These are phyloP conservation scores for Chrysopilus asiliformis DNA, from an alignment of 2,888 invertebrate species.

Conservation along the genomic window DNA sequence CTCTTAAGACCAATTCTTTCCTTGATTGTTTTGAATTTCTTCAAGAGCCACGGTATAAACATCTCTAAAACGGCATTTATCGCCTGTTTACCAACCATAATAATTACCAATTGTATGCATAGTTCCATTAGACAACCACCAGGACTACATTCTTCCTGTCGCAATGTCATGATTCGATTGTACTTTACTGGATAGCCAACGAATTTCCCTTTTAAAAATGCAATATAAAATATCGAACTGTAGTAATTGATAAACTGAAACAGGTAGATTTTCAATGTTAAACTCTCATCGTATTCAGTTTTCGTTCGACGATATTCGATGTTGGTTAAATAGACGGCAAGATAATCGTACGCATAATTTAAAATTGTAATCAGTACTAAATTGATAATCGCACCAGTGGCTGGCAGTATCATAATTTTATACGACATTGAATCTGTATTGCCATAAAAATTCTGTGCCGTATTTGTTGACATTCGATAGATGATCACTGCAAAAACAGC, in stretches of 20 bases:
- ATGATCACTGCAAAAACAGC: constrained; percentile 65
- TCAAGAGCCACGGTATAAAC: constrained; percentile 47
- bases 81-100: constrained; percentile 77
- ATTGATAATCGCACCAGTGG: constrained; percentile 66
- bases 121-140: constrained; percentile 79
- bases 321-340: constrained; percentile 57
- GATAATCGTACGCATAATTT: constrained; percentile 51
- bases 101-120: constrained; percentile 71
- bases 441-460: constrained; percentile 43
- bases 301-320: constrained; percentile 66
- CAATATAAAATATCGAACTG: constrained; percentile 76
- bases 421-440: constrained; percentile 39
- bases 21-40: constrained; percentile 37
- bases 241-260: constrained; percentile 86
- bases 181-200: constrained; percentile 66
- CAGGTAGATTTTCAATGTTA: constrained; percentile 74
- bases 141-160: constrained; percentile 69
- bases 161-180: constrained; percentile 52
- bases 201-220: constrained; percentile 63
- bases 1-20: constrained; percentile 28
- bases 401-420: constrained; percentile 53
- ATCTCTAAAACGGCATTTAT: constrained; percentile 66
- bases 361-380: constrained; percentile 61
- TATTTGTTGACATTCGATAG: constrained; percentile 55
- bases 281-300: constrained; percentile 73